Evolutionary conservation across 1,140 invertebrate species (phyloP).

Genomic region (Pinna nobilis): DNA sequence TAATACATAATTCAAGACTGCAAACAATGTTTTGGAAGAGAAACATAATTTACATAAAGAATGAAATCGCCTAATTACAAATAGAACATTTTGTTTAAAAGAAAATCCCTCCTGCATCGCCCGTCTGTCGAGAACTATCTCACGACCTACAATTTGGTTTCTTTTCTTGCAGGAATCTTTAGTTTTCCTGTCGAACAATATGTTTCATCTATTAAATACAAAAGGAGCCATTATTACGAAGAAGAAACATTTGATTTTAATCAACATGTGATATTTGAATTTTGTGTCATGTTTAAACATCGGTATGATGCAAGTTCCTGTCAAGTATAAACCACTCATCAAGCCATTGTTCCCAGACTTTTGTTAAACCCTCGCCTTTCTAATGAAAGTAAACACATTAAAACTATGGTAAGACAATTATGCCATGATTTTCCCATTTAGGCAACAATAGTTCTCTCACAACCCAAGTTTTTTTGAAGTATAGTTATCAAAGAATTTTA

Average conservation of each 20-base stretch:
- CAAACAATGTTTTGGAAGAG: neutral
- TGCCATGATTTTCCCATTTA: conserved; percentile 10
- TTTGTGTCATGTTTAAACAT: conserved; percentile 26
- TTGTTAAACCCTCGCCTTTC: conserved; percentile 18
- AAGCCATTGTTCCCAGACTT: conserved; percentile 2
- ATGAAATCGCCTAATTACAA: conserved; percentile 8
- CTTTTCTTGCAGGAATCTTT: conserved; percentile 5
- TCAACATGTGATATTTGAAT: conserved; percentile 33
- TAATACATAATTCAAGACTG: no score
- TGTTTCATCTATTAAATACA: conserved; percentile 15
- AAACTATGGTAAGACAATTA: conserved; percentile 8
- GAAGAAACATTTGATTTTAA: conserved; percentile 40
- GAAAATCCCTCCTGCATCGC: conserved; percentile 7
- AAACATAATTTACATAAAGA: neutral
- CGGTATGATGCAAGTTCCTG: conserved; percentile 36
- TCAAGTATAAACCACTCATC: conserved; percentile 1
- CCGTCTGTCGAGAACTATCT: conserved; percentile 10
- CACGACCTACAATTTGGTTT: conserved; percentile 3
- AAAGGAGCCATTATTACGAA: conserved; percentile 4
- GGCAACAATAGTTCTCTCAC: conserved; percentile 16
- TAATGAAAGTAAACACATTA: conserved; percentile 20
- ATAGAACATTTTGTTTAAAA: neutral
- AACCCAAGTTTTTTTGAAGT: conserved; percentile 14
- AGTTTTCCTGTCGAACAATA: conserved; percentile 16
- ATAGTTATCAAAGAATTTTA: conserved; percentile 30